Percentiles rank a stretch among this genome's conserved stretches.
These are phyloP conservation scores for Synergus gifuensis DNA, from an alignment of 2,888 invertebrate species.

Conservation along the genomic window DNA sequence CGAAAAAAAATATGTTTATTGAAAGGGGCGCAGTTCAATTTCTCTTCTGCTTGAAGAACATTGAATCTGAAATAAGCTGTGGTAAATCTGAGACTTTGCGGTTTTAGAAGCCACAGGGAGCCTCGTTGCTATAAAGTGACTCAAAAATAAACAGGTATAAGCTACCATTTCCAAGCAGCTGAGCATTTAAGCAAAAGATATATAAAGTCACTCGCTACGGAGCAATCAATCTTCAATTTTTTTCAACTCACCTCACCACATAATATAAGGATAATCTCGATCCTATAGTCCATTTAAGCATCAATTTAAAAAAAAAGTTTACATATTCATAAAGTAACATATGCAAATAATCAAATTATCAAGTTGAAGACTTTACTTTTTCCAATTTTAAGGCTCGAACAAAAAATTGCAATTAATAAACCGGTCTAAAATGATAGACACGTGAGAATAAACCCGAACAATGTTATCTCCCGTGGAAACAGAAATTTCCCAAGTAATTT, in stretches of 20 bases:
- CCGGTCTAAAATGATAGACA: conserved; percentile 49
- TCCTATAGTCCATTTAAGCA: background rate
- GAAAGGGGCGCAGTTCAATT: conserved; percentile 23
- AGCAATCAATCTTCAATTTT: background rate
- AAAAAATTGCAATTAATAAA: conserved; percentile 16
- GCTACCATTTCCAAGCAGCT: conserved; percentile 9
- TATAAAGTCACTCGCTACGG: background rate
- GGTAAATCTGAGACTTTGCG: conserved; percentile 19
- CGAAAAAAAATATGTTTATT: conserved; percentile 13
- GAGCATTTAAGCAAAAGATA: background rate
- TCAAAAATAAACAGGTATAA: conserved; percentile 33
- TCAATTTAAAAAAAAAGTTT: background rate
- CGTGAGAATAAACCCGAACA: conserved; percentile 57
- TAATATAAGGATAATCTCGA: background rate
- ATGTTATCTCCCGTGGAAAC: conserved; percentile 56
- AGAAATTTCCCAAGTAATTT: conserved; percentile 56
- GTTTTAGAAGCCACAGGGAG: conserved; percentile 24
- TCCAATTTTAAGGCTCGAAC: background rate
- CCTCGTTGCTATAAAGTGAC: conserved; percentile 22
- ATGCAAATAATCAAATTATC: too few relatives aligned
- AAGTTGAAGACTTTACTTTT: background rate
- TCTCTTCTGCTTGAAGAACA: background rate
- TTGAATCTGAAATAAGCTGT: conserved; percentile 23
- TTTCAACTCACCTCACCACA: background rate
- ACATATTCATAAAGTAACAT: background rate